Base-by-base conservation (phyloP, 1,140 invertebrate species). In the Penaeus vannamei region DNA sequence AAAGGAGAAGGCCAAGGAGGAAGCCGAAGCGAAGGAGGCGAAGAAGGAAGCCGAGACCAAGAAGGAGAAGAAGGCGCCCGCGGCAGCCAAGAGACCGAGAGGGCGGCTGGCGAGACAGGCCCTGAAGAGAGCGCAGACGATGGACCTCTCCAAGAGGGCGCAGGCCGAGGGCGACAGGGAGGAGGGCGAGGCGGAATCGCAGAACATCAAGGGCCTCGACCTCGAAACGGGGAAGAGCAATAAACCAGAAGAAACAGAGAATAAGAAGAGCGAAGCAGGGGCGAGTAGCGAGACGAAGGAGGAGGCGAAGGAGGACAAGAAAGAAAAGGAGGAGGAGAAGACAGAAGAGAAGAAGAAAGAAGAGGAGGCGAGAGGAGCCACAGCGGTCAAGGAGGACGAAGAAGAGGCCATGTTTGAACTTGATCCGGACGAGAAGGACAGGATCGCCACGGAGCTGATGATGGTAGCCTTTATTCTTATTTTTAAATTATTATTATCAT, bases 111-210 rank as follows among this genome's bases (percentile, higher is more conserved):
- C 83, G 7, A 69, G 90, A 4, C 82, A 90, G 26, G 82, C 86
- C 72, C 62, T 91, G 10, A 88, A 88, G 82, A 88, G 82, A 77
- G 86, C 90, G 32, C 83, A 91, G 76, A 91, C 86, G 60, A 85
- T 91, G 83, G 84, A 76, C 82, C 46, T 83, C 61, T n/a, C 32
- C 8, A 36, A 66, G 17, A 62, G 26, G 17, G 2, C 14, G 19
- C 53, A 83, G 14, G 46, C 83, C 12, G 42, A 19, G 29, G n/a
- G 29, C 1, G 66, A 66, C 2, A 77, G 80, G 69, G 42, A 60
- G n/a, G 42, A 36, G 22, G 76, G 80, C 14, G 66, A 89, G 4
- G 32, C 36, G 8, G 77, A 89, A 17, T 91, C 90, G 2, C 86
- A 91, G 20, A 88, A 83, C 76, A 91, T 88, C 79, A 80, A 59